phyloP scores from a whole-genome alignment of 2,113 vertebrate genomes.

The Hydropotes inermis region DNA sequence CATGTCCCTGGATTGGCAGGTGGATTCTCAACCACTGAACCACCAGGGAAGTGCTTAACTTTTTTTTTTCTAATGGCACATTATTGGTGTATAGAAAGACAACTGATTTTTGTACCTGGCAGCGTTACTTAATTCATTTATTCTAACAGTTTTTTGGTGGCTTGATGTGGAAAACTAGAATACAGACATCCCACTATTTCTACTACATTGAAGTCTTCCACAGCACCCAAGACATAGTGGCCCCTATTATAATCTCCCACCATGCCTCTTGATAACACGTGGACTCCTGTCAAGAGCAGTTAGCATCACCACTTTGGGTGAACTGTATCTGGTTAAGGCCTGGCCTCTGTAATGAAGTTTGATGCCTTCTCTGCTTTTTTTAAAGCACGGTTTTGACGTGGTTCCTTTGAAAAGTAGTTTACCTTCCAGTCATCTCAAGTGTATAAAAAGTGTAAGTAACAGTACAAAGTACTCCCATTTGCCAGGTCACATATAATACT shows the following conservation, averaged over 20 bases:
- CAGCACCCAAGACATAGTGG: not conserved
- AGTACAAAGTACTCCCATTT: not conserved
- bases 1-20: not conserved
- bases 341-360: not conserved
- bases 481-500: not conserved
- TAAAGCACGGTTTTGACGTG: rapidly evolving
- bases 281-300: not conserved
- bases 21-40: not conserved
- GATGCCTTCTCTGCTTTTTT: not conserved
- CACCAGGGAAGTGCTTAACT: not conserved
- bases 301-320: not conserved
- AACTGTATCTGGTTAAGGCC: not conserved
- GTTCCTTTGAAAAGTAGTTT: not conserved
- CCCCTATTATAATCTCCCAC: not conserved
- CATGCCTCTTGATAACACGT: not conserved
- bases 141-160: not conserved
- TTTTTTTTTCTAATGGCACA: not conserved
- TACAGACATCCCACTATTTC: not conserved
- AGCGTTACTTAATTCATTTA: not conserved
- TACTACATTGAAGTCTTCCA: not conserved
- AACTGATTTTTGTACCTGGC: not conserved
- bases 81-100: not conserved
- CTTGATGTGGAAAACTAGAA: not conserved
- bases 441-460: not conserved
- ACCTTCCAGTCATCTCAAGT: not conserved